A percentile compares a stretch with the other conserved stretches of the same genome.
These are phyloP conservation scores for Zosterops hypoxanthus DNA, from an alignment of 2,113 vertebrate species.

Conservation along the genomic window DNA sequence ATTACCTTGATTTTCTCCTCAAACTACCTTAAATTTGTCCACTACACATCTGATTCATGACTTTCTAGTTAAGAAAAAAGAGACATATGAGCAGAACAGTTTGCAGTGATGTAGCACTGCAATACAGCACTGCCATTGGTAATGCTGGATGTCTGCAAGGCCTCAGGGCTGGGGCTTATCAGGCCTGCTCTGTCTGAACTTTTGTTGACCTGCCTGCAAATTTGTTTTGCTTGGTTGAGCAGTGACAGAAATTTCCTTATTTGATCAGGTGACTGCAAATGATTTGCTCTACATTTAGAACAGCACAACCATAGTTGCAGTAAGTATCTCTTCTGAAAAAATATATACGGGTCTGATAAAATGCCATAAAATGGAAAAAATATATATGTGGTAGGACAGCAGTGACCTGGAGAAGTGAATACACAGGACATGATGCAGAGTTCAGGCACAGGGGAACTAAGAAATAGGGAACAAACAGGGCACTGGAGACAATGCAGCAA, in stretches of 20 bases:
- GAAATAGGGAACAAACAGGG: neutral
- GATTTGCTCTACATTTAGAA: neutral
- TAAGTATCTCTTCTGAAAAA: neutral
- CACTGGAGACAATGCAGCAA: fast-evolving
- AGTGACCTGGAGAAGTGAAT: neutral
- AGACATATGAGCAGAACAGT: neutral
- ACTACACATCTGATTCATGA: fast-evolving
- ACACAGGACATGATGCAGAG: neutral
- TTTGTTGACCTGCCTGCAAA: neutral
- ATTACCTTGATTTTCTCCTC: neutral
- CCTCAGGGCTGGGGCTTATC: neutral
- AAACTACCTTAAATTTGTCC: neutral
- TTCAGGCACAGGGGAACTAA: neutral
- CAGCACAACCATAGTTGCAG: neutral
- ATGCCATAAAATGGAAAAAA: neutral
- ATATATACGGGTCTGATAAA: neutral
- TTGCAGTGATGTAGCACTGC: neutral
- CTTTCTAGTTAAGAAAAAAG: neutral
- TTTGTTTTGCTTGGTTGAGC: neutral
- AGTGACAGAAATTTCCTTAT: neutral
- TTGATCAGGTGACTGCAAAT: neutral
- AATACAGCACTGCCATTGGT: neutral
- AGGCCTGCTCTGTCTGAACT: neutral
- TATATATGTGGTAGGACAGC: neutral
- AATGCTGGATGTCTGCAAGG: neutral